A percentile compares a stretch with the other conserved stretches of the same genome.
phyloP scores from a whole-genome alignment of 2,113 vertebrate species.

The Tachysurus vachellii region DNA sequence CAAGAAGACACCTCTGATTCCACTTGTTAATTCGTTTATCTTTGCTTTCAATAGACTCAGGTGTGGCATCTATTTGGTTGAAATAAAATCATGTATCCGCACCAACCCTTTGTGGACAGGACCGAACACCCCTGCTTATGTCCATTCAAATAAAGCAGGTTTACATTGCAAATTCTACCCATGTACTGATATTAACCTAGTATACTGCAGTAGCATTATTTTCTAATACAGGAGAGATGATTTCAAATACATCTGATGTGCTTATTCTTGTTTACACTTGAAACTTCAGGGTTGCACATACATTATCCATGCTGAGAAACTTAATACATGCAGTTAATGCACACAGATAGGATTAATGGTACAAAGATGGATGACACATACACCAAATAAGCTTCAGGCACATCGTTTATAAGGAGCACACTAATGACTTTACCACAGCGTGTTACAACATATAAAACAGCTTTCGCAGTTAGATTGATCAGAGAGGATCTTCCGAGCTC shows the following conservation, averaged over 20 bases:
- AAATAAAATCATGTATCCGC: too few species aligned
- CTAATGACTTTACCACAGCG: conserved; percentile 9
- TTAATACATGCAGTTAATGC: conserved; percentile 30
- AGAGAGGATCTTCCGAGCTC: conserved; percentile 12
- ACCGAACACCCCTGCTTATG: too few species aligned
- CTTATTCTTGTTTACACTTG: not conserved
- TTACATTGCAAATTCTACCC: not conserved
- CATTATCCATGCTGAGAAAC: conserved; percentile 7
- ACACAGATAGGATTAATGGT: conserved; percentile 34
- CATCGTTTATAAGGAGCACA: conserved; percentile 1
- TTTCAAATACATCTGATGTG: not conserved
- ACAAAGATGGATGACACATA: conserved; percentile 26
- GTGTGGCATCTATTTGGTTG: too few species aligned
- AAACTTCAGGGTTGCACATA: not conserved
- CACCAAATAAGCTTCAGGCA: conserved; percentile 30
- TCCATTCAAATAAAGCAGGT: not conserved
- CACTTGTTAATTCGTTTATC: too few species aligned
- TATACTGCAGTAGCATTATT: not conserved
- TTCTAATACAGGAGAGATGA: not conserved
- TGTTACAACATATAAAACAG: conserved; percentile 30
- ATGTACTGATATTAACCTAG: not conserved
- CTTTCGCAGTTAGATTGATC: not conserved
- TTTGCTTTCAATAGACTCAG: too few species aligned
- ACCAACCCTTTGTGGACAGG: too few species aligned
- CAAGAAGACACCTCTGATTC: too few species aligned